A percentile compares a stretch with the other conserved stretches of the same genome.
Evolutionary conservation across 2,113 vertebrate species (phyloP).

Genomic region (Tragelaphus scriptus): DNA sequence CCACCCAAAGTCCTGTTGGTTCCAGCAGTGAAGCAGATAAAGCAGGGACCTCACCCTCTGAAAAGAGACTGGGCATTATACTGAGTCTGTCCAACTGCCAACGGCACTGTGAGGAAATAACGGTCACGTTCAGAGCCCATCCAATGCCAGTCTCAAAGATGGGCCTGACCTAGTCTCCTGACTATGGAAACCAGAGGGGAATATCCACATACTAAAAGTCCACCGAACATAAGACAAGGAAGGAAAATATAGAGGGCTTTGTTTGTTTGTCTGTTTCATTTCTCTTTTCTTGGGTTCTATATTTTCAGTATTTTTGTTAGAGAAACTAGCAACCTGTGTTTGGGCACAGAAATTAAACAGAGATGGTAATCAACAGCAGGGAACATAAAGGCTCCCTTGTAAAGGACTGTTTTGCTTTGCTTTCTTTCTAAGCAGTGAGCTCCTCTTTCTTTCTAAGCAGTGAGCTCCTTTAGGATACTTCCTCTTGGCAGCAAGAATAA

Average conservation of each 20-base stretch:
- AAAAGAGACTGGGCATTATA: not conserved
- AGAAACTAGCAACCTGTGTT: not conserved
- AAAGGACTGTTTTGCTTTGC: not conserved
- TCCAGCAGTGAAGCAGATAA: slow-evolving; percentile 31
- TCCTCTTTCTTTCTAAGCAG: slow-evolving; percentile 21
- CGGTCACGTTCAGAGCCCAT: not conserved
- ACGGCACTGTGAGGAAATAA: not conserved
- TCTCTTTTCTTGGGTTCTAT: not conserved
- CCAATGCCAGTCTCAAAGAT: not conserved
- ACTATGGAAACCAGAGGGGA: not conserved
- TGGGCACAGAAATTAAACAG: slow-evolving; percentile 1
- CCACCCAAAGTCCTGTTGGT: not conserved
- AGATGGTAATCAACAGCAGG: not conserved
- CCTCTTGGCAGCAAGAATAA: not conserved
- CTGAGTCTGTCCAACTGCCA: not conserved
- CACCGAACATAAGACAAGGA: not conserved
- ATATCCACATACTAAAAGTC: not conserved
- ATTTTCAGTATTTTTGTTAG: not conserved
- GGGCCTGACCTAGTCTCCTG: not conserved
- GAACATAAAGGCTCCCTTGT: not conserved
- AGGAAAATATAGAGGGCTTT: not conserved
- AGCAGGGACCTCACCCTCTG: not conserved
- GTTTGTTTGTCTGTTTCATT: not conserved
- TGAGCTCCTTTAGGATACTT: not conserved
- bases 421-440: slow-evolving; percentile 17